Evolutionary conservation across 2,797 vertebrate genomes (phyloP).

Genomic region (Cercopithecus mitis): DNA sequence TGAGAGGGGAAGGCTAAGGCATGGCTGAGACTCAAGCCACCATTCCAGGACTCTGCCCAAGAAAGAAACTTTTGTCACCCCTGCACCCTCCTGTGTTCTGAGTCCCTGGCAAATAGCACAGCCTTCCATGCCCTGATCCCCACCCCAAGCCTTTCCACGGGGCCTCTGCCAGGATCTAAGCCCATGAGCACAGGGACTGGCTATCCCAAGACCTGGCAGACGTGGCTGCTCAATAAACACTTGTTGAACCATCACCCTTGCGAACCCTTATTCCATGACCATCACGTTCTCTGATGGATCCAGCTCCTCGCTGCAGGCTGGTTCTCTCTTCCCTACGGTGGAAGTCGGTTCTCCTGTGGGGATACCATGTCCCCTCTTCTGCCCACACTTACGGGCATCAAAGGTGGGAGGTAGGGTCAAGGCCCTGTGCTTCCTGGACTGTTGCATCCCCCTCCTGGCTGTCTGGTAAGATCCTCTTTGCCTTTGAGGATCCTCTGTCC

Average conservation of each 20-base stretch:
- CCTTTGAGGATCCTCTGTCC: not conserved
- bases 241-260: slow-evolving; percentile 51
- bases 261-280: slow-evolving; percentile 39
- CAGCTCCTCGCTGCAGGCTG: not conserved
- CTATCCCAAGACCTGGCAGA: not conserved
- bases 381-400: not conserved
- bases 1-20: not conserved
- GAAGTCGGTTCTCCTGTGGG: not conserved
- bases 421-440: not conserved
- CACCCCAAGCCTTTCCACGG: not conserved
- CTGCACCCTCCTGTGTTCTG: not conserved
- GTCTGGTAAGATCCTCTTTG: not conserved
- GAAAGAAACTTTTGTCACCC: not conserved
- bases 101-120: not conserved
- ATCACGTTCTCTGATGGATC: not conserved
- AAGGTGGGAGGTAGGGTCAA: not conserved
- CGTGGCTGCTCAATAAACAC: slow-evolving; percentile 59
- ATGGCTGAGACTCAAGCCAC: not conserved
- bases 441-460: not conserved
- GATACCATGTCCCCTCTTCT: not conserved
- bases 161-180: not conserved
- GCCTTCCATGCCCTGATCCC: not conserved
- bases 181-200: not conserved
- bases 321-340: not conserved
- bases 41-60: not conserved